phyloP scores from a whole-genome alignment of 2,113 vertebrate genomes.

The Colinus virginianus region DNA sequence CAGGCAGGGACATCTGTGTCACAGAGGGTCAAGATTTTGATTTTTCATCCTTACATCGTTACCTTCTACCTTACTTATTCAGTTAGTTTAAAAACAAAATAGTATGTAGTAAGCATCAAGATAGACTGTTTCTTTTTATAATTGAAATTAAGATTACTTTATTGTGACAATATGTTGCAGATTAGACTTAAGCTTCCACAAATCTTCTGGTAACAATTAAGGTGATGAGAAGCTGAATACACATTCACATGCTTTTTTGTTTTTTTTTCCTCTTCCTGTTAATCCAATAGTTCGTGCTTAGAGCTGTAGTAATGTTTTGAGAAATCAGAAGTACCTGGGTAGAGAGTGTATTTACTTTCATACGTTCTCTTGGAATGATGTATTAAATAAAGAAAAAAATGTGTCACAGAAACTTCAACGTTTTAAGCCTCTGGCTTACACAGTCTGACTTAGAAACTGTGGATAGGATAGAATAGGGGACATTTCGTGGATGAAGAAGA shows the following conservation, averaged over 20 bases:
- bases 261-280: not conserved
- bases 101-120: not conserved
- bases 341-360: not conserved
- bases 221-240: not conserved
- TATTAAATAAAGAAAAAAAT: constrained; percentile 58
- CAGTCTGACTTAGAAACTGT: constrained; percentile 13
- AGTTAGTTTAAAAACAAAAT: not conserved
- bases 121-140: not conserved
- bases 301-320: not conserved
- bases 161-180: not conserved
- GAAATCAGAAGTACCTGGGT: not conserved
- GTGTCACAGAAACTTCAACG: constrained; percentile 10
- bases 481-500: constrained; percentile 36
- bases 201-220: not conserved
- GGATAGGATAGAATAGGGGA: not conserved
- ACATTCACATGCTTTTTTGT: not conserved
- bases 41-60: not conserved
- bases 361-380: not conserved
- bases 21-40: fast-evolving
- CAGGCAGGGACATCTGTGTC: not conserved
- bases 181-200: not conserved
- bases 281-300: not conserved
- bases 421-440: constrained; percentile 23
- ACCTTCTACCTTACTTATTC: not conserved
- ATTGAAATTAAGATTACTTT: not conserved